phyloP scores from a whole-genome alignment of 2,113 vertebrate species.

The Carollia perspicillata region DNA sequence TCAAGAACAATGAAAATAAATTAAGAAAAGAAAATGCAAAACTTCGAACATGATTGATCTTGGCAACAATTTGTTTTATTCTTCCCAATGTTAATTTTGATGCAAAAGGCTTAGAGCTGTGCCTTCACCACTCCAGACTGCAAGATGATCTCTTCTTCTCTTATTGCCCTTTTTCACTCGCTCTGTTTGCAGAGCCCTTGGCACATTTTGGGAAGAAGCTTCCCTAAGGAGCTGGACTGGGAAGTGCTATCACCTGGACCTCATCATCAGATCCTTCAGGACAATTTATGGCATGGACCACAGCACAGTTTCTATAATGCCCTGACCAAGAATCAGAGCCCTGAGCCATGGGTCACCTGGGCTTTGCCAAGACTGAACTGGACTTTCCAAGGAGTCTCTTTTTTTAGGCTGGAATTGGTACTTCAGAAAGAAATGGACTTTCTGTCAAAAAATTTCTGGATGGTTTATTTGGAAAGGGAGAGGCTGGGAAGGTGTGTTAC shows the following conservation, averaged over 20 bases:
- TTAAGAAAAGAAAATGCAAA: no score
- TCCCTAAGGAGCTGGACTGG: not conserved
- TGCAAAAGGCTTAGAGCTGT: not conserved
- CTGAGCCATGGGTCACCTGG: no score
- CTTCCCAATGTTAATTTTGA: fast-evolving
- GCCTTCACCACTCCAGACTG: not conserved
- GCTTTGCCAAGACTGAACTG: no score
- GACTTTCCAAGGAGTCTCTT: not conserved
- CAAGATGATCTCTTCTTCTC: not conserved
- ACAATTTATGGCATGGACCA: not conserved
- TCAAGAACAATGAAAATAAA: no score
- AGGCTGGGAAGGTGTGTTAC: not conserved
- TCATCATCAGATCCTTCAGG: not conserved
- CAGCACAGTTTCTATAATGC: fast-evolving
- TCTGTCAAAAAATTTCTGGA: not conserved
- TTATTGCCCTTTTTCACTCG: not conserved
- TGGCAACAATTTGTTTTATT: no score
- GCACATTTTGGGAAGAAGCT: not conserved
- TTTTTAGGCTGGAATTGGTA: not conserved
- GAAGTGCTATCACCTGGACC: not conserved
- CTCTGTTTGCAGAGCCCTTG: not conserved
- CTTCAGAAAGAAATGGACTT: not conserved
- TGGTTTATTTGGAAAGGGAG: not conserved
- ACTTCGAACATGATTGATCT: not conserved
- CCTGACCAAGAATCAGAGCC: not conserved